Evolutionary conservation across 2,797 vertebrate genomes (phyloP), one percentile per base, ranked within the genome.

Genomic region (Oophaga sylvatica): DNA sequence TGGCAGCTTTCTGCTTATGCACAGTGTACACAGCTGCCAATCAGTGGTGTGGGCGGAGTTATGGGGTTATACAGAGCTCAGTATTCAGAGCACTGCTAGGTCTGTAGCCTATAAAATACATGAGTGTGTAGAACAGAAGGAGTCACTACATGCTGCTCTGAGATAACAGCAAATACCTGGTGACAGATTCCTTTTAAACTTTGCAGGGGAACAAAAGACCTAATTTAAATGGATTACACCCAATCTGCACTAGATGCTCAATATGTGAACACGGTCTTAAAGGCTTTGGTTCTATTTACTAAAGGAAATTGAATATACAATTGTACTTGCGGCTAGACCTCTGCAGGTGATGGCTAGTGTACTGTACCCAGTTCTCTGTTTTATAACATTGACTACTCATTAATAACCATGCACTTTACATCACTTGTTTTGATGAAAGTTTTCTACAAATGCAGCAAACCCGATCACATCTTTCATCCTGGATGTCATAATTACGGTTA

Each of bases 391-490:
- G n/a, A 35, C 9, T 73, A 22, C 2, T 0, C 35, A 48, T 73
- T n/a, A 48, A 7, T 81, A 81, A 67, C 7, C 11, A 13, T 81
- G 60, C 80, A 67, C 62, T 81, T 81, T 81, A 81, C 56, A 17
- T 7, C 15, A 17, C 1, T 59, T 29, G 29, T 12, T 80, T 80
- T 35, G 41, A 41, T 45, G 56, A 63, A 63, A 53, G 57, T 60
- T 15, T 65, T 65, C 29, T 81, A 45, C 12, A n/a, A 63, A 41
- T 41, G 79, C 20, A 26, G 19, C 79, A 35, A 63, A 5, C 29
- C 6, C 10, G 35, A 35, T 41, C 9, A 75, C 31, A 53, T 80
- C n/a, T 31, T 62, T 19, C 1, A 35, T 35, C 35, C 17, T 62
- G 57, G 26, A 62, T 57, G 26, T 31, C 19, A 31, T 62, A 59